Percentiles rank a stretch among this genome's conserved stretches.
phyloP scores from a whole-genome alignment of 2,888 invertebrate genomes.

The Eurytoma californica region DNA sequence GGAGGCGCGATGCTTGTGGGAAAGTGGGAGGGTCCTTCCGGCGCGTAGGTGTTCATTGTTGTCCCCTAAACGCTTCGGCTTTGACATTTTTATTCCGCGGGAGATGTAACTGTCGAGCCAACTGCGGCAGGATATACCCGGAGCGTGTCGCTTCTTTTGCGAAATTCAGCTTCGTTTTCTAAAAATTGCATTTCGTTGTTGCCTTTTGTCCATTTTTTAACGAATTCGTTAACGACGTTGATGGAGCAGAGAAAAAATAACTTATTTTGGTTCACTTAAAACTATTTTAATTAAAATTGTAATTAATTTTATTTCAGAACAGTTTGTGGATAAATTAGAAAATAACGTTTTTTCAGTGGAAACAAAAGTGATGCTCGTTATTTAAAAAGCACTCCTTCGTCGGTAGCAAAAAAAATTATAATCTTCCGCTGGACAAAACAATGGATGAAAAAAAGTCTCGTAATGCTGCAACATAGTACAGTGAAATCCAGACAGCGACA shows the following conservation, averaged over 20 bases:
- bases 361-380: not conserved
- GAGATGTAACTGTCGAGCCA: slow-evolving; percentile 10
- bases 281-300: too few species aligned
- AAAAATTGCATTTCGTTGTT: too few species aligned
- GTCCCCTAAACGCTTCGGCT: slow-evolving; percentile 4
- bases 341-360: too few species aligned
- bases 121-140: not conserved
- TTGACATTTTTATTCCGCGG: slow-evolving; percentile 34
- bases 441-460: not conserved
- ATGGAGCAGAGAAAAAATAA: too few species aligned
- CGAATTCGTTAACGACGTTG: too few species aligned
- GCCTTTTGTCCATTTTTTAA: too few species aligned
- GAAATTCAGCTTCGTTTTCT: not conserved
- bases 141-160: not conserved
- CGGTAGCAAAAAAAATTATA: not conserved
- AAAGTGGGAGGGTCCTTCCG: not conserved
- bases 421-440: not conserved
- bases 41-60: slow-evolving; percentile 40
- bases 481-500: slow-evolving; percentile 9
- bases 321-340: too few species aligned
- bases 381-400: not conserved
- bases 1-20: not conserved
- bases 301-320: too few species aligned
- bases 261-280: too few species aligned
- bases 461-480: not conserved